phyloP scores from a whole-genome alignment of 2,888 invertebrate genomes.

The Conomelus anceps region DNA sequence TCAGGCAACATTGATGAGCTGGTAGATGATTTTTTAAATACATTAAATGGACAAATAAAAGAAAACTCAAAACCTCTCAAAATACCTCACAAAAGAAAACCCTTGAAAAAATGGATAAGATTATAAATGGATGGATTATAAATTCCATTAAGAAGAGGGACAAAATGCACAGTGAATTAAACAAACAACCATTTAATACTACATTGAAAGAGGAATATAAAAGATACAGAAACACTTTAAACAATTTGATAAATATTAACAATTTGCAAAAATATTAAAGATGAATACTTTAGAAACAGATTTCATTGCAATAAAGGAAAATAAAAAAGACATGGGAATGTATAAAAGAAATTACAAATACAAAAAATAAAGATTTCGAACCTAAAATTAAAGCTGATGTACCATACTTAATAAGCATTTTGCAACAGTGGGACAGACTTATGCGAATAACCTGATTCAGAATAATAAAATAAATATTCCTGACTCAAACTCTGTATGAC shows the following conservation, averaged over 20 bases:
- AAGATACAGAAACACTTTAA: too few species aligned
- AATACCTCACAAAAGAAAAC: too few species aligned
- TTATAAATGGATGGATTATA: neutral
- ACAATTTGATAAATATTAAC: neutral
- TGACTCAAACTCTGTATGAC: too few species aligned
- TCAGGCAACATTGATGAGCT: neutral
- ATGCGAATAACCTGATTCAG: too few species aligned
- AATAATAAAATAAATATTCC: neutral
- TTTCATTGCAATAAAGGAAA: neutral
- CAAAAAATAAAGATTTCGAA: too few species aligned
- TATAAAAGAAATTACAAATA: too few species aligned
- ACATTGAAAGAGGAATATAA: neutral
- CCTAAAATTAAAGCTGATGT: too few species aligned
- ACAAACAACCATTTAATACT: neutral
- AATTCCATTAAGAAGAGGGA: neutral
- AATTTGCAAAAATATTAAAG: too few species aligned
- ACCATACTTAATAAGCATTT: too few species aligned
- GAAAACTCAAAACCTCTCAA: too few species aligned
- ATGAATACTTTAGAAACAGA: neutral
- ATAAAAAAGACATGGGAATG: too few species aligned
- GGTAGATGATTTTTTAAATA: neutral
- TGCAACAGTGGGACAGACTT: too few species aligned
- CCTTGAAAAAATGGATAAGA: neutral
- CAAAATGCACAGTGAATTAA: neutral
- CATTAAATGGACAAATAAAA: neutral